phyloP scores from a whole-genome alignment of 2,888 invertebrate species.

The Rhagonycha fulva region DNA sequence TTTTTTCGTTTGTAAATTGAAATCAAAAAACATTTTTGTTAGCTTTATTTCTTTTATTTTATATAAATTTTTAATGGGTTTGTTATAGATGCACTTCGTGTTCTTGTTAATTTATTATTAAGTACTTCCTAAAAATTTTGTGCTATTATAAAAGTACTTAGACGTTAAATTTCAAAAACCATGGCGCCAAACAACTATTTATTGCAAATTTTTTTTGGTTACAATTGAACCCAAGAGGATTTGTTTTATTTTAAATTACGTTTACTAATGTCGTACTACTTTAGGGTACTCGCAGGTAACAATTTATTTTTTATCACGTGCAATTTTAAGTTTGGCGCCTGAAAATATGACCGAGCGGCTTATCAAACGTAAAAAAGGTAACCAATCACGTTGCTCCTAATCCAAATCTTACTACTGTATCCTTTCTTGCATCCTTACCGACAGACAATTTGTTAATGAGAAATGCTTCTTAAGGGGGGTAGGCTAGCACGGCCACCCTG shows the following conservation, averaged over 20 bases:
- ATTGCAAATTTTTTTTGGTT: neutral
- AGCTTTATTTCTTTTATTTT: constrained; percentile 13
- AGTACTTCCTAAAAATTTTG: neutral
- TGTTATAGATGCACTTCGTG: neutral
- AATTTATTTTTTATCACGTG: neutral
- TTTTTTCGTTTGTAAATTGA: constrained; percentile 41
- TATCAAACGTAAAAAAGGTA: too few relatives aligned
- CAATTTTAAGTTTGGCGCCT: too few relatives aligned
- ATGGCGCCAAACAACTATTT: neutral
- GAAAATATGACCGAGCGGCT: too few relatives aligned
- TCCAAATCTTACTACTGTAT: too few relatives aligned
- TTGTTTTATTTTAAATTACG: neutral
- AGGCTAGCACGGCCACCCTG: neutral
- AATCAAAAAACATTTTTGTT: constrained; percentile 36
- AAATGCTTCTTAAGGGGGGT: neutral
- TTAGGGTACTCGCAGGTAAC: neutral
- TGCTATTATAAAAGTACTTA: neutral
- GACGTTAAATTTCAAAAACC: neutral
- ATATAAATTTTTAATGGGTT: constrained; percentile 12
- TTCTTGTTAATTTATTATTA: neutral
- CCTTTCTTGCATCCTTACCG: too few relatives aligned
- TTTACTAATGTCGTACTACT: neutral
- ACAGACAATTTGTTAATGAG: too few relatives aligned
- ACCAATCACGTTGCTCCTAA: too few relatives aligned
- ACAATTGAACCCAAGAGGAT: neutral